Base-by-base conservation (phyloP, 2,888 invertebrate species). In the Apantesis nais region DNA sequence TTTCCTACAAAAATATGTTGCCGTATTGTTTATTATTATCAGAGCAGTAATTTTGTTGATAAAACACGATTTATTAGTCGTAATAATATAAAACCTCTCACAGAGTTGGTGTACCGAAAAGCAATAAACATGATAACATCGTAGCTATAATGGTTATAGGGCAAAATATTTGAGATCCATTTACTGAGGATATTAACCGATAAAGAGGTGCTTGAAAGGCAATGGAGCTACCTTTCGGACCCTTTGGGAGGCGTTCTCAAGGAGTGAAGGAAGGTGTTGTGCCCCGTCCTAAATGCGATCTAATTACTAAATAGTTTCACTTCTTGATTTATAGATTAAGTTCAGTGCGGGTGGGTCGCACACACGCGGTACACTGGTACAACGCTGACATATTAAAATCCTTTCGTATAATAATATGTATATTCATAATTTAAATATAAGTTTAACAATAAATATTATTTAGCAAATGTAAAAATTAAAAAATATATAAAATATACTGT, bases 231-330 rank as follows among this genome's bases (percentile, higher is more conserved):
- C 93, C 92, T 93, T 71, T 90, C 88, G 91, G 91, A 90, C 92
- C 94, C 93, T 93, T 90, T 87, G 91, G 92, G 90, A 91, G 89
- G 89, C 89, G 81, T 89, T 90, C 92, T 93, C 92, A 93, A 93
- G 93, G 88, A 92, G 91, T 87, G 82, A 78, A 81, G 87, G 86
- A 92, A 93, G 94, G 94, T 94, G 94, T 94, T 92, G 91, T 92
- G 90, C 92, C 90, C 92, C 89, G 85, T 88, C 90, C 94, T 95
- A 94, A 95, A 95, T 93, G 90, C 94, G 94, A 95, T 95, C 95
- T 95, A 95, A 95, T 95, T 95, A 94, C 95, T 91, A 92, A 95
- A 95, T 95, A 95, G 95, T 95, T 95, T 94, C 91, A 92, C 94
- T 95, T 93, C 94, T 95, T 95, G 95, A 95, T 95, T 95, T 95